phyloP scores from a whole-genome alignment of 1,140 invertebrate species.

The Heliconius hermathena region DNA sequence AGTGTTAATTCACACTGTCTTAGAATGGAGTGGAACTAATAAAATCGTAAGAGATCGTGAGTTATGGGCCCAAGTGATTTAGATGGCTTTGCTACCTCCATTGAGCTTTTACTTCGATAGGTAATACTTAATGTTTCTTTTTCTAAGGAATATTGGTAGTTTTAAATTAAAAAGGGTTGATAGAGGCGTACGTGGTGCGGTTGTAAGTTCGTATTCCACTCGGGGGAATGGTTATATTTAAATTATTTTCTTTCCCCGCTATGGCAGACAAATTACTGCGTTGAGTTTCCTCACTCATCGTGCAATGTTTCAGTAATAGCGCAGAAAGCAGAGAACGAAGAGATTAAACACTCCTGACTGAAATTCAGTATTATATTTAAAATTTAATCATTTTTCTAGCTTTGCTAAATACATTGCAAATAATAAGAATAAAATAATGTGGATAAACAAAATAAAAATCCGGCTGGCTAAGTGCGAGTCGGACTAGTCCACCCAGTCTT shows the following conservation, averaged over 20 bases:
- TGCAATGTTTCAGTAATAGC: neutral
- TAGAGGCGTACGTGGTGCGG: neutral
- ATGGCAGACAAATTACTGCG: neutral
- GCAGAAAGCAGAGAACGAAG: no score
- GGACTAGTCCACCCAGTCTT: no score
- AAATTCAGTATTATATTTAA: no score
- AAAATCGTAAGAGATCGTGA: conserved; percentile 13
- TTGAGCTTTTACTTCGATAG: conserved; percentile 3
- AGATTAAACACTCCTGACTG: no score
- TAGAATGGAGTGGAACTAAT: conserved; percentile 12
- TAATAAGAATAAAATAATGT: no score
- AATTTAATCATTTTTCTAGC: no score
- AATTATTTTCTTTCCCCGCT: neutral
- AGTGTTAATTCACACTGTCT: conserved; percentile 6
- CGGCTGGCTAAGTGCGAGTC: no score
- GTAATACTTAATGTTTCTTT: conserved; percentile 1
- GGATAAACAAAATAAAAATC: no score
- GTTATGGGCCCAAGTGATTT: conserved; percentile 6
- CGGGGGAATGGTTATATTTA: neutral
- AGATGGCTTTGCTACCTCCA: conserved; percentile 12
- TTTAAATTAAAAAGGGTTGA: neutral
- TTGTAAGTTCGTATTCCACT: neutral
- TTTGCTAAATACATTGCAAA: no score
- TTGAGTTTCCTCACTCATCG: neutral
- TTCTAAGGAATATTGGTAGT: neutral